phyloP scores from a whole-genome alignment of 2,888 invertebrate genomes.

The Allygus modestus region DNA sequence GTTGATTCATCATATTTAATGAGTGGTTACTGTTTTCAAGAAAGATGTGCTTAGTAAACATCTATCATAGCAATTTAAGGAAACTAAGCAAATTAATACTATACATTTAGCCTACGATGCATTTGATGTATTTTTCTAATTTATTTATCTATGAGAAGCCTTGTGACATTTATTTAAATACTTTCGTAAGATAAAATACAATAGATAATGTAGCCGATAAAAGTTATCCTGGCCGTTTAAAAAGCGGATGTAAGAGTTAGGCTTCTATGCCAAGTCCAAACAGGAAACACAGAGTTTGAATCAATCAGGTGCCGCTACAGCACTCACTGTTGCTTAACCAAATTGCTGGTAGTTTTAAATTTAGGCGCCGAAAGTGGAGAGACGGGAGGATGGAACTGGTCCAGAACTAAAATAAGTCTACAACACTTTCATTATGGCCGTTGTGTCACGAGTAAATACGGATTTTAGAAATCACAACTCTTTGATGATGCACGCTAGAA shows the following conservation, averaged over 20 bases:
- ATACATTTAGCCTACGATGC: too few species aligned
- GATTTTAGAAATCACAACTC: constrained; percentile 3
- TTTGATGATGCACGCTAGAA: background rate
- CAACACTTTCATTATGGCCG: constrained; percentile 10
- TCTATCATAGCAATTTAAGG: too few species aligned
- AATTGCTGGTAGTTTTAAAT: background rate
- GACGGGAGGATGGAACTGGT: background rate
- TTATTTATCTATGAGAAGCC: too few species aligned
- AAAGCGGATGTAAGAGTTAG: background rate
- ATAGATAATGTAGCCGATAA: too few species aligned
- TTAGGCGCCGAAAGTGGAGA: background rate
- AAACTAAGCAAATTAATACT: too few species aligned
- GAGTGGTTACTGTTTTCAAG: too few species aligned
- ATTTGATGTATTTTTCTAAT: too few species aligned
- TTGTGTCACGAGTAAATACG: constrained; percentile 10
- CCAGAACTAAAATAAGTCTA: constrained; percentile 32
- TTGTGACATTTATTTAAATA: too few species aligned
- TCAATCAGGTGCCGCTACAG: background rate
- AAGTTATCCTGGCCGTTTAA: too few species aligned
- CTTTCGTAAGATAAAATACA: too few species aligned
- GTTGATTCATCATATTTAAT: too few species aligned
- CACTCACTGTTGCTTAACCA: background rate
- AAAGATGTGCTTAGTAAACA: too few species aligned
- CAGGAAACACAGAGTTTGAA: constrained; percentile 23
- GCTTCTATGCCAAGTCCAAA: background rate